Evolutionary conservation across 1,140 invertebrate genomes (phyloP).

Genomic region (Lepidurus packardi): DNA sequence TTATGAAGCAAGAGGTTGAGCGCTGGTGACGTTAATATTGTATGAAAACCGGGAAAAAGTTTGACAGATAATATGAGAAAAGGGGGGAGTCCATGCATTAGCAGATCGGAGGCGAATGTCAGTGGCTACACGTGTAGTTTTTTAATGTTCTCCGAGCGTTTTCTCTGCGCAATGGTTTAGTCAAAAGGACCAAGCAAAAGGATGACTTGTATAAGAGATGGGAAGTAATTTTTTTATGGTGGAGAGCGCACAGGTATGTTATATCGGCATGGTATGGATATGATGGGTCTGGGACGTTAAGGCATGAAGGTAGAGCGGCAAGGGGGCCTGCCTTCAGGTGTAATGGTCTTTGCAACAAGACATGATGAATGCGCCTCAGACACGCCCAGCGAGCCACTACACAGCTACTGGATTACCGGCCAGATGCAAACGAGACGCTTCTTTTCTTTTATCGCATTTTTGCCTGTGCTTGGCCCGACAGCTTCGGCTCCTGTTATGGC

Average conservation of each 20-base stretch:
- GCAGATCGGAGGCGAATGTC: too few species aligned
- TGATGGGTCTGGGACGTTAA: slow-evolving; percentile 15
- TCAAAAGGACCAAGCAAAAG: slow-evolving; percentile 11
- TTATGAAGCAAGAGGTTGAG: too few species aligned
- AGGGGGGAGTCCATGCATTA: too few species aligned
- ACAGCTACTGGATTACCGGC: not conserved
- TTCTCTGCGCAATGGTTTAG: not conserved
- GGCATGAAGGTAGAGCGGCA: slow-evolving; percentile 7
- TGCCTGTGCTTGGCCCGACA: not conserved
- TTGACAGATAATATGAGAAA: too few species aligned
- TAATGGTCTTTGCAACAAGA: slow-evolving; percentile 22
- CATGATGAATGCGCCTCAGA: slow-evolving; percentile 12
- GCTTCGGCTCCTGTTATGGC: not conserved
- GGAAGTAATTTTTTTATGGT: not conserved
- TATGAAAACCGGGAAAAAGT: too few species aligned
- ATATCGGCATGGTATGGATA: not conserved
- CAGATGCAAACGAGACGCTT: slow-evolving; percentile 15
- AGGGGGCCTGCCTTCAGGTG: slow-evolving; percentile 20
- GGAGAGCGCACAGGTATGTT: not conserved
- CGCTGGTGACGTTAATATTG: too few species aligned
- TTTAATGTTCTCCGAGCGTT: too few species aligned
- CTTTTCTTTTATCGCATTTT: slow-evolving; percentile 24
- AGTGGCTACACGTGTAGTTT: too few species aligned
- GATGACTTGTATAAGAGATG: slow-evolving; percentile 12
- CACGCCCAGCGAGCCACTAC: slow-evolving; percentile 12